Evolutionary conservation across 2,888 invertebrate species (phyloP), one percentile per base, ranked within the genome.

Genomic region (Thymelicus sylvestris): DNA sequence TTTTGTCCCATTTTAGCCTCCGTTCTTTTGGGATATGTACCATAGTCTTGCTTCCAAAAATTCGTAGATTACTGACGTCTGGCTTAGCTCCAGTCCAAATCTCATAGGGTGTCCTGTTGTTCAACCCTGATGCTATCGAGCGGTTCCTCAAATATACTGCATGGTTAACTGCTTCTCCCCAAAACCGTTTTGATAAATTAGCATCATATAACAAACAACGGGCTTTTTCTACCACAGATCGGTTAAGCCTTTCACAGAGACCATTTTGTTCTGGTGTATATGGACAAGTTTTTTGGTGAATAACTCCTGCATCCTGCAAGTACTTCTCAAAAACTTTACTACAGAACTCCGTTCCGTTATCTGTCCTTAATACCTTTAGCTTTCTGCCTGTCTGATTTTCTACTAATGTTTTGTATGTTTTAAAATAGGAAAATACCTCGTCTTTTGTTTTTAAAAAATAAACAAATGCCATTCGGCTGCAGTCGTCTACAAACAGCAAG

Each of bases 61-160:
- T n/a, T n/a, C n/a, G n/a, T n/a, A n/a, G n/a, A n/a, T n/a, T n/a
- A n/a, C n/a, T n/a, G n/a, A 61, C 1, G 60, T 76, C 67, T 55
- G 74, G 75, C 31, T 77, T 77, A 5, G 0, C 41, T 1, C 71
- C 67, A 8, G 72, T 74, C 74, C 78, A 78, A 0, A 74, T 6
- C 52, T 77, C 76, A 70, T 50, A 75, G 8, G 76, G 74, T 48
- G 75, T 76, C 47, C 67, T 76, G 2, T 31, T 8, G 13, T 68
- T 44, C n/a, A 73, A 52, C 8, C 66, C 73, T 55, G 75, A 64
- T 19, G 70, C 67, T 4, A 67, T 3, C 12, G 67, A 57, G 12
- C 76, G 65, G 38, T 73, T 75, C n/a, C 39, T 44, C n/a, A 74
- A 24, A n/a, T 62, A 24, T 1, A 62, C 62, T 2, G 62, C 19